Percentiles rank a stretch among this genome's conserved stretches.
Evolutionary conservation across 2,888 invertebrate genomes (phyloP).

Genomic region (Callyntrura sp.): DNA sequence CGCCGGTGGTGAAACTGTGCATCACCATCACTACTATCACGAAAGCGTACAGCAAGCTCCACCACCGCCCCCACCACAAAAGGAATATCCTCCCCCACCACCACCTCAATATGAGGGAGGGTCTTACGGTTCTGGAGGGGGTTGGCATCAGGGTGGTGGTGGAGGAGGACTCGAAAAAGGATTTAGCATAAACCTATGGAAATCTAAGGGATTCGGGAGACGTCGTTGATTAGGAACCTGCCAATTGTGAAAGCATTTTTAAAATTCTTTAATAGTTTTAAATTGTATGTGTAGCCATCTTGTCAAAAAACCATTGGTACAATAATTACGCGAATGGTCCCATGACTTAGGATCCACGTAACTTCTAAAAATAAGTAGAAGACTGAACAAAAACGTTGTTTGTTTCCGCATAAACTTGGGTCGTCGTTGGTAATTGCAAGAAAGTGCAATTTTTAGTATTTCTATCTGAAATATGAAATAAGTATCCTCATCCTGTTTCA

Average conservation of each 20-base stretch:
- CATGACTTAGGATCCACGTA: too few relatives aligned
- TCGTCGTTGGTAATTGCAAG: too few relatives aligned
- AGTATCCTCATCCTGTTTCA: too few relatives aligned
- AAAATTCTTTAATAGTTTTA: not conserved
- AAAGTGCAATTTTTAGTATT: too few relatives aligned
- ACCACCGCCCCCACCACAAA: slow-evolving; percentile 25
- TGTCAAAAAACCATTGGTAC: too few relatives aligned
- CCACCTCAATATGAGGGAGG: slow-evolving; percentile 15
- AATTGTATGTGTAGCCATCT: too few relatives aligned
- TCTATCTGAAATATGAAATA: too few relatives aligned
- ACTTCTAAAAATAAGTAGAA: too few relatives aligned
- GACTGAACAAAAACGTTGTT: too few relatives aligned
- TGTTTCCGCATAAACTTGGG: too few relatives aligned
- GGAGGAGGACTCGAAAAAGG: slow-evolving; percentile 57
- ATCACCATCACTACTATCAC: slow-evolving; percentile 60
- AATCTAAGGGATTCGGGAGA: slow-evolving; percentile 41
- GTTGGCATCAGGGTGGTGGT: not conserved
- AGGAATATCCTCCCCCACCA: too few relatives aligned
- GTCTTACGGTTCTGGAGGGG: not conserved
- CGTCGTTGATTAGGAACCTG: not conserved
- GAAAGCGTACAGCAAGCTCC: not conserved
- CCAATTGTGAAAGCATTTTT: not conserved
- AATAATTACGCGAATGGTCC: too few relatives aligned
- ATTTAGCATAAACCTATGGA: slow-evolving; percentile 40
- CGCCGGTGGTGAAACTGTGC: not conserved